Percentiles rank a stretch among this genome's conserved stretches.
Evolutionary conservation across 2,888 invertebrate species (phyloP).

Genomic region (Erebia aethiops): DNA sequence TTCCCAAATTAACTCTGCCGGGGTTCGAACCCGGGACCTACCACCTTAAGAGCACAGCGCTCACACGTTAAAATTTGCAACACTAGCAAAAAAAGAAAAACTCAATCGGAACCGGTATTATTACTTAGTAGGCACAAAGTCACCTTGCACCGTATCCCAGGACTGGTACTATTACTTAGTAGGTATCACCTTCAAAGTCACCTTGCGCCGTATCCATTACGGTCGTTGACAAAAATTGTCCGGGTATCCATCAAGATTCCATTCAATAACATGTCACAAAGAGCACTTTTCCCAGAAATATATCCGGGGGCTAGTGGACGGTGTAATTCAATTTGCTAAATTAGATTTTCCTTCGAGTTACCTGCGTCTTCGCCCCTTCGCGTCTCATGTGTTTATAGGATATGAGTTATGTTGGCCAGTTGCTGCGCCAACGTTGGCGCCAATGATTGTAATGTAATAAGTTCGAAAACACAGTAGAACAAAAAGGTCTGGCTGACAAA

Average conservation of each 20-base stretch:
- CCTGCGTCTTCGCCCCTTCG: slow-evolving; percentile 69
- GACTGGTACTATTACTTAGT: not conserved
- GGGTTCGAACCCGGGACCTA: no score
- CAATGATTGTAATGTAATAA: slow-evolving; percentile 28
- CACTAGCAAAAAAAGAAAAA: no score
- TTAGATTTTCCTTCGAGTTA: slow-evolving; percentile 79
- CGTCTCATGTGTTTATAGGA: slow-evolving; percentile 50
- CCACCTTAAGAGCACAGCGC: no score
- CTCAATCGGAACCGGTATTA: no score
- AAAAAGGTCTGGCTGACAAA: no score
- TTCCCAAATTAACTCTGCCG: no score
- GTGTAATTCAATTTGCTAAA: slow-evolving; percentile 79
- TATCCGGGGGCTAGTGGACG: slow-evolving; percentile 67
- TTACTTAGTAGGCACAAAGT: no score
- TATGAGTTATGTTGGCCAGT: slow-evolving; percentile 48
- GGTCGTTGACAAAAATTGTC: slow-evolving; percentile 36
- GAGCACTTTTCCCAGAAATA: slow-evolving; percentile 50
- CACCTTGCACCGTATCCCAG: slow-evolving; percentile 24
- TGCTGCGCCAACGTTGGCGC: slow-evolving; percentile 40
- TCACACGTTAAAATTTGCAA: no score
- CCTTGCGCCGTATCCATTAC: slow-evolving; percentile 31
- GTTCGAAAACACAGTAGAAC: no score
- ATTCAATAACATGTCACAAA: slow-evolving; percentile 55
- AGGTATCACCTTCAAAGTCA: slow-evolving; percentile 10
- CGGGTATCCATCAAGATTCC: slow-evolving; percentile 43